Conservation (phyloP, 2,797 vertebrate species). For the Danio jaintianensis region DNA sequence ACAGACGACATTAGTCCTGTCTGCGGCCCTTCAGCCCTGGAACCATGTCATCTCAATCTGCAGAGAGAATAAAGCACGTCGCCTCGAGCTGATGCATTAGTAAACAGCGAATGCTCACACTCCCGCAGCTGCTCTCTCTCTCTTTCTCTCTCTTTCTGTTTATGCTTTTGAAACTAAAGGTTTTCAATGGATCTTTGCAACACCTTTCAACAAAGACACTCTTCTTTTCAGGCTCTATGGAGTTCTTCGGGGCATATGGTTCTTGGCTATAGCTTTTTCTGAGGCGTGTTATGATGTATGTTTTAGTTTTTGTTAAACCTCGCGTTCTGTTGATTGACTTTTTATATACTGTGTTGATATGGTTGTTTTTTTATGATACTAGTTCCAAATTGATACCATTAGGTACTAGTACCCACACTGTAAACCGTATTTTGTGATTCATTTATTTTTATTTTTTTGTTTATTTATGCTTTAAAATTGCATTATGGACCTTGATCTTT, state of each 20-base stretch:
- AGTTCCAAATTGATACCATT: no score
- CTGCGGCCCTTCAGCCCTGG: slow-evolving; percentile 67
- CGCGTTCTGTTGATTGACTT: not conserved
- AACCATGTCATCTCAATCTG: slow-evolving; percentile 65
- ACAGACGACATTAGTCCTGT: slow-evolving; percentile 82
- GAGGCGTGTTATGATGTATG: not conserved
- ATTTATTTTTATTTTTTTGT: no score
- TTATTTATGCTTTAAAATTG: no score
- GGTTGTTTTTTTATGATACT: no score
- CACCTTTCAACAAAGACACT: slow-evolving; percentile 11
- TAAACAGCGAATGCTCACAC: slow-evolving; percentile 55
- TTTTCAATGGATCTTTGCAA: slow-evolving; percentile 1
- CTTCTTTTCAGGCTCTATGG: not conserved
- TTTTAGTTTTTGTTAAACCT: not conserved
- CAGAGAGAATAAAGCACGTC: slow-evolving; percentile 56
- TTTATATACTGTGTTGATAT: not conserved
- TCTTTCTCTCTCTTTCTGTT: not conserved
- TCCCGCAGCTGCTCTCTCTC: slow-evolving; percentile 46
- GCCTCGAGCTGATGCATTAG: slow-evolving; percentile 58
- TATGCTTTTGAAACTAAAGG: slow-evolving; percentile 11
- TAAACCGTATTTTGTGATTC: no score
- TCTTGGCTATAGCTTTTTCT: not conserved
- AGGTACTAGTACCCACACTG: no score
- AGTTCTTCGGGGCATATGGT: not conserved
- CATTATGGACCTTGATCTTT: no score